Evolutionary conservation across 2,797 vertebrate species (phyloP), one percentile per base, ranked within the genome.

Genomic region (Trachops cirrhosus): DNA sequence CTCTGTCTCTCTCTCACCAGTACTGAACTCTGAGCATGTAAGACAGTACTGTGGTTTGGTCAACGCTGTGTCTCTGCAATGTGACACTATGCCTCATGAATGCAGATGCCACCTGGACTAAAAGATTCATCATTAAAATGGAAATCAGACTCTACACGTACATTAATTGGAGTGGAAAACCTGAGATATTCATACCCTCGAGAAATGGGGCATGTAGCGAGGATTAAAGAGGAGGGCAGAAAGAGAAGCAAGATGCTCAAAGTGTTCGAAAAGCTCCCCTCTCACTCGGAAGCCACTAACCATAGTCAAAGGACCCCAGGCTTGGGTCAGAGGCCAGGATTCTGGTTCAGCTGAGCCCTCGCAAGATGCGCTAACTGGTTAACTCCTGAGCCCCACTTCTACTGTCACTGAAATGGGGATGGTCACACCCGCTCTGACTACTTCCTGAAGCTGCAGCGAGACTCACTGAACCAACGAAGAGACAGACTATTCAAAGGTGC

Each of bases 271-370:
- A 8, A 46, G 24, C 62, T 57, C 37, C 44, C 24, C 24, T 12
- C 6, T 48, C 26, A 3, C 2, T 16, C 0, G 0, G 19, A 86
- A 95, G 59, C 50, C 0, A 0, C 16, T 3, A 44, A 12, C 34
- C 22, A 14, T 2, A 12, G 37, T 22, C 0, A 1, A 57, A 34
- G 44, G 64, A 22, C 2, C 0, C 18, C 44, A 15, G 26, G 39
- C 2, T 0, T 0, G 21, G n/a, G 15, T 4, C 9, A 11, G 44
- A 67, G n/a, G 19, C 6, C 0, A 3, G 21, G 29, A 44, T 22
- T 29, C 77, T 19, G 18, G 26, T 7, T 62, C 24, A 2, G 9
- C 34, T 0, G 39, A 50, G 75, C 26, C 50, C 80, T 21, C 4
- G 32, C 0, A 0, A 54, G 10, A 52, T 4, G 34, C 7, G 19